Percentiles rank a stretch among this genome's conserved stretches.
Evolutionary conservation across 1,140 invertebrate species (phyloP).

Genomic region (Drosophila equinoxialis): DNA sequence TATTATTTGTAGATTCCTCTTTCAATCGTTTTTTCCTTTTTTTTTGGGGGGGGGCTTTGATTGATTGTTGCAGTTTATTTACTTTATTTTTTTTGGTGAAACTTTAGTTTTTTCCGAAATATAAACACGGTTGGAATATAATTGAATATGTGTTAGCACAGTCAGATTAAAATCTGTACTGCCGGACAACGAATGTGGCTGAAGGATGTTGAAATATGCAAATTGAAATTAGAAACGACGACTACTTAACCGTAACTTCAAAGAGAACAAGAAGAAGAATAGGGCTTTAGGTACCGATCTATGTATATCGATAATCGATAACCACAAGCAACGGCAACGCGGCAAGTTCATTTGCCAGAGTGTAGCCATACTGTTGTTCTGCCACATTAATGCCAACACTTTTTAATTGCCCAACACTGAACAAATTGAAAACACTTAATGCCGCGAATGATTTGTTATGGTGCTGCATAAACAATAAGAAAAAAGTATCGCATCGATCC

Average conservation of each 20-base stretch:
- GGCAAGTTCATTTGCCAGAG: neutral
- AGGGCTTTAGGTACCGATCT: neutral
- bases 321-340: neutral
- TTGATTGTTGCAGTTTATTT: slow-evolving; percentile 16
- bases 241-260: neutral
- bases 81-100: neutral
- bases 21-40: neutral
- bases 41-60: slow-evolving; percentile 3
- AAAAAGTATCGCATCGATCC: neutral
- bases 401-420: neutral
- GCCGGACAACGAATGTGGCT: neutral
- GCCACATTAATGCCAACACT: neutral
- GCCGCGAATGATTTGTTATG: no score
- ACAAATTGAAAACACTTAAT: no score
- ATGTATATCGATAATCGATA: slow-evolving; percentile 5
- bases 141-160: slow-evolving; percentile 20
- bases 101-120: neutral
- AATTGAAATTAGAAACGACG: slow-evolving; percentile 11
- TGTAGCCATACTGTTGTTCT: neutral
- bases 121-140: neutral
- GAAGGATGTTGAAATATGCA: neutral
- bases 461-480: neutral
- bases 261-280: neutral
- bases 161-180: slow-evolving; percentile 36
- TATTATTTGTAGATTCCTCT: slow-evolving; percentile 1